These are phyloP conservation scores for Ernsta delagoae DNA, from an alignment of 2,888 invertebrate genomes.

Conservation along the genomic window DNA sequence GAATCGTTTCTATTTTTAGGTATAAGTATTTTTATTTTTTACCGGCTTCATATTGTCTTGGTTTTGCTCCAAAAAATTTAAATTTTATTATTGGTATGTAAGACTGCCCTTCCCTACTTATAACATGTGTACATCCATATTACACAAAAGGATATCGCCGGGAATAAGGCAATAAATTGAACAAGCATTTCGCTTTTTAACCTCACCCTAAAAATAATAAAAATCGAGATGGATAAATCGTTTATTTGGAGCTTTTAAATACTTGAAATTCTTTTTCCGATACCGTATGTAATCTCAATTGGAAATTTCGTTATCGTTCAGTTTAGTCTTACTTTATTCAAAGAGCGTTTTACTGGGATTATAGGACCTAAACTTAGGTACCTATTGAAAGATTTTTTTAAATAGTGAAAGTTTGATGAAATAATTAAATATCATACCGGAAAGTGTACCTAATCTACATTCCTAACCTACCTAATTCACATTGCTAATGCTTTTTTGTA, in stretches of 20 bases:
- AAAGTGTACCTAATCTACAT: too few species aligned
- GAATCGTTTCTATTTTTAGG: too few species aligned
- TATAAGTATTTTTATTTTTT: neutral
- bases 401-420: too few species aligned
- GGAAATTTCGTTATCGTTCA: conserved; percentile 46
- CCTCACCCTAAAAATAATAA: conserved; percentile 59
- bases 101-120: conserved; percentile 4
- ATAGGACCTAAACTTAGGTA: too few species aligned
- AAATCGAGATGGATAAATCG: conserved; percentile 49
- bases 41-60: too few species aligned
- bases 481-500: too few species aligned
- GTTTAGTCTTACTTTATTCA: too few species aligned
- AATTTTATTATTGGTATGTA: neutral
- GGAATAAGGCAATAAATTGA: conserved; percentile 26
- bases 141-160: conserved; percentile 11
- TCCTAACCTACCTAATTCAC: too few species aligned
- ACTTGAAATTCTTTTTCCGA: conserved; percentile 67
- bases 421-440: too few species aligned
- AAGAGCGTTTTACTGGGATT: too few species aligned
- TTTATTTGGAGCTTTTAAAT: conserved; percentile 66
- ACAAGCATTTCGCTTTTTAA: conserved; percentile 27
- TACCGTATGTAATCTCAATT: conserved; percentile 68
- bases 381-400: too few species aligned
- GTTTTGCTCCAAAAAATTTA: neutral
- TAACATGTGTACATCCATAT: neutral